These are phyloP conservation scores for Eunapius fragilis DNA, from an alignment of 37 sponge, comb jelly and placozoan genomes.

Conservation along the genomic window DNA sequence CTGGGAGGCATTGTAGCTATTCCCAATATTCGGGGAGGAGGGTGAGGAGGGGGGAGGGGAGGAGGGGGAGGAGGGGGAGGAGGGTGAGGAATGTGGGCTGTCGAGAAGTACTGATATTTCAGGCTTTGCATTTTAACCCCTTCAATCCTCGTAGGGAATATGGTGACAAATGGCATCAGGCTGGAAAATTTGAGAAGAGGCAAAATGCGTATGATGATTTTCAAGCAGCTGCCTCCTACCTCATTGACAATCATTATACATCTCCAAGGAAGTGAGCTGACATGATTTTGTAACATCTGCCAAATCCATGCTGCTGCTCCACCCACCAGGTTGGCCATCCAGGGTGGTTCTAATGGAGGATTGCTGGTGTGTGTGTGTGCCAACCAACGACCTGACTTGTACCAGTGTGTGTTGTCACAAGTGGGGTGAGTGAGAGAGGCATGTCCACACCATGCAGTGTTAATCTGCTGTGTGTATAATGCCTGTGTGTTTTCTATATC, in stretches of 20 bases:
- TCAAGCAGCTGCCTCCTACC: slow-evolving; percentile 87
- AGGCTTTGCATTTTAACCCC: not conserved
- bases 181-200: slow-evolving; percentile 83
- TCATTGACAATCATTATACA: slow-evolving; percentile 80
- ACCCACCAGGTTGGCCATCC: slow-evolving; percentile 71
- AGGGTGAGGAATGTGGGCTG: not conserved
- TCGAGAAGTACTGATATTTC: not conserved
- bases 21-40: slow-evolving; percentile 95
- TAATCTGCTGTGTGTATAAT: too few species aligned
- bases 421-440: slow-evolving; percentile 83
- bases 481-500: too few species aligned
- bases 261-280: slow-evolving; percentile 26
- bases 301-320: not conserved
- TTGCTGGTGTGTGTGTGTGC: slow-evolving; percentile 94
- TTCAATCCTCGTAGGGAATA: slow-evolving; percentile 76
- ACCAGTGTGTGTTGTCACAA: slow-evolving; percentile 89
- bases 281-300: not conserved
- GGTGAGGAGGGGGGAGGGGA: slow-evolving; percentile 54
- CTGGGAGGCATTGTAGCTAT: slow-evolving; percentile 85
- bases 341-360: slow-evolving; percentile 98
- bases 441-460: too few species aligned
- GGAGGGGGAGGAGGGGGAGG: not conserved
- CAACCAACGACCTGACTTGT: slow-evolving; percentile 97
- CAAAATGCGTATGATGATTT: slow-evolving; percentile 99
- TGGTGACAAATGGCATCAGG: slow-evolving; percentile 96